Evolutionary conservation across 1,140 invertebrate species (phyloP).

Genomic region (Ganaspis sp.): DNA sequence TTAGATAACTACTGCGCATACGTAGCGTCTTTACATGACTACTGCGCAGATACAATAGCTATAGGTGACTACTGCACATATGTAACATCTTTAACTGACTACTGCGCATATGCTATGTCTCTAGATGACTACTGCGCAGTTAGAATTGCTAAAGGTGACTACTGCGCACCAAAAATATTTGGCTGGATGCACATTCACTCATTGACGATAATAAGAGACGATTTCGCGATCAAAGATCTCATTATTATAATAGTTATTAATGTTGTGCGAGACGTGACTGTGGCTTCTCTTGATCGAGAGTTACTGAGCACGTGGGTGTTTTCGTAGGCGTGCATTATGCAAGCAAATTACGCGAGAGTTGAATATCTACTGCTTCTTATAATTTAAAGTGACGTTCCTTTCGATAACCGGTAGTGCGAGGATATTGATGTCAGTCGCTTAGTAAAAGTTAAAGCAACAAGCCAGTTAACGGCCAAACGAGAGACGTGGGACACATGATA

Average conservation of each 20-base stretch:
- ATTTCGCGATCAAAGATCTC: not conserved
- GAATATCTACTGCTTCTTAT: conserved; percentile 19
- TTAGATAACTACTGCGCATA: too few species aligned
- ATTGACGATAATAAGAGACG: not conserved
- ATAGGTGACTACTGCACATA: too few species aligned
- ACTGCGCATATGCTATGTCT: too few species aligned
- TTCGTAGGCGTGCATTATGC: conserved; percentile 15
- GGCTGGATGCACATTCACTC: too few species aligned
- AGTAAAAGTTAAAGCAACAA: not conserved
- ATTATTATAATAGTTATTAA: not conserved
- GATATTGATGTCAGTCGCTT: conserved; percentile 8
- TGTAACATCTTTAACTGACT: too few species aligned
- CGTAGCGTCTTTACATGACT: too few species aligned
- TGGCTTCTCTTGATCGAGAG: not conserved
- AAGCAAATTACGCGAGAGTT: not conserved
- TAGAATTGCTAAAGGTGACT: too few species aligned
- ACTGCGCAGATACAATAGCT: too few species aligned
- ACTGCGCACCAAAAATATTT: too few species aligned
- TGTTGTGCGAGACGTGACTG: not conserved
- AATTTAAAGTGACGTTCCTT: conserved; percentile 8
- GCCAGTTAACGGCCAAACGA: not conserved
- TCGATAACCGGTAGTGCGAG: not conserved
- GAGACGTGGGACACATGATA: not conserved
- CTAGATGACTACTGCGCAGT: too few species aligned
- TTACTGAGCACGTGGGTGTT: not conserved